Evolutionary conservation across 2,113 vertebrate genomes (phyloP).

Genomic region (Zeus faber): DNA sequence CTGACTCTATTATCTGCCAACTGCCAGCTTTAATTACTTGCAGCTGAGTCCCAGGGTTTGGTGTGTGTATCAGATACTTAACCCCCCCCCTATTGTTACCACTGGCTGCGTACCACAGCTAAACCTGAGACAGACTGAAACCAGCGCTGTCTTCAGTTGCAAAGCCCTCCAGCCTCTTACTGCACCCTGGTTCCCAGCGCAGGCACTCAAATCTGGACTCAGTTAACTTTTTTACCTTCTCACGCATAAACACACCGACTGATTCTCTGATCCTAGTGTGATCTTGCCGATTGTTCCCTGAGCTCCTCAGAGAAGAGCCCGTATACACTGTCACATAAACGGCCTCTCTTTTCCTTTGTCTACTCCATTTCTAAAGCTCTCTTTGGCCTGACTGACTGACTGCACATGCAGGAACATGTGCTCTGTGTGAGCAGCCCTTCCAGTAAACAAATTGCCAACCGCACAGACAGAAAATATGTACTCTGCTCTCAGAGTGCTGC

Average conservation of each 20-base stretch:
- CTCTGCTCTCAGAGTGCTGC: conserved; percentile 58
- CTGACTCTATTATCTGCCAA: conserved; percentile 66
- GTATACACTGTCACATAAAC: conserved; percentile 44
- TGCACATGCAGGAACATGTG: conserved; percentile 76
- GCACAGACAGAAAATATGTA: conserved; percentile 76
- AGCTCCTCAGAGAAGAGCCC: conserved; percentile 52
- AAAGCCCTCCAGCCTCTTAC: conserved; percentile 59
- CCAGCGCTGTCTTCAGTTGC: conserved; percentile 57
- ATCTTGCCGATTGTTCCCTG: conserved; percentile 51
- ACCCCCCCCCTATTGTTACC: conserved; percentile 63
- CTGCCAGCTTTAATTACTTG: conserved; percentile 75
- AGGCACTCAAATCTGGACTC: conserved; percentile 57
- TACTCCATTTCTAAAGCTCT: conserved; percentile 41
- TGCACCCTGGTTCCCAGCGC: conserved; percentile 59
- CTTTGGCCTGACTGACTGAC: conserved; percentile 39
- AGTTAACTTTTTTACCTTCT: conserved; percentile 24
- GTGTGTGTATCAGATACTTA: conserved; percentile 70
- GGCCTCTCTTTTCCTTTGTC: conserved; percentile 36
- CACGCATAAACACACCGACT: conserved; percentile 42
- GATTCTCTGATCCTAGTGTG: conserved; percentile 38
- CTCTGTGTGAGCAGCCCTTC: conserved; percentile 57
- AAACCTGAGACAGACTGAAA: conserved; percentile 63
- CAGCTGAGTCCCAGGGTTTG: conserved; percentile 68
- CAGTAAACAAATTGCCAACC: conserved; percentile 77
- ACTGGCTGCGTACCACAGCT: conserved; percentile 60